These are phyloP conservation scores for Epinephelus awoara DNA, from an alignment of 2,797 vertebrate genomes.

Conservation along the genomic window DNA sequence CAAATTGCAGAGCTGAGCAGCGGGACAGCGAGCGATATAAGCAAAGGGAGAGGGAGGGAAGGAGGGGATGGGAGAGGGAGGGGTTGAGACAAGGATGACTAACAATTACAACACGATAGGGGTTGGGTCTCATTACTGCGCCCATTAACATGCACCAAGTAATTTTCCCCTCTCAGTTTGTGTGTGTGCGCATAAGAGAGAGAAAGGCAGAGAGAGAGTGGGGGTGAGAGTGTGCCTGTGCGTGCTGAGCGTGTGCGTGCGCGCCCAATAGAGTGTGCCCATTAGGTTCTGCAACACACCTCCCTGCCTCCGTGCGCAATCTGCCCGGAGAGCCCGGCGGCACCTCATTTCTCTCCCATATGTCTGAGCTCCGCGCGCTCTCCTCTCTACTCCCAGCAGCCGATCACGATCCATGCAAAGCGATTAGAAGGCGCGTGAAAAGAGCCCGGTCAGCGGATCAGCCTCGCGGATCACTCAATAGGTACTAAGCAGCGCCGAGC, in stretches of 20 bases:
- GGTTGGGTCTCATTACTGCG: slow-evolving; percentile 84
- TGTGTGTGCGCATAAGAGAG: slow-evolving; percentile 35
- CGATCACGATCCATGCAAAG: slow-evolving; percentile 65
- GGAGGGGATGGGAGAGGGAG: slow-evolving; percentile 36
- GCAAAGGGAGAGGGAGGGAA: slow-evolving; percentile 2
- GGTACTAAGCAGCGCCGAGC: slow-evolving; percentile 51
- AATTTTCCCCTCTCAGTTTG: slow-evolving; percentile 58
- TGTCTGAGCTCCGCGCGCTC: slow-evolving; percentile 49
- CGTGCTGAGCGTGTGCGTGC: slow-evolving; percentile 20
- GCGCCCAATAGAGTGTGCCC: slow-evolving; percentile 50
- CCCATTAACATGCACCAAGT: slow-evolving; percentile 84
- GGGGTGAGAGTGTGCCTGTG: slow-evolving; percentile 21
- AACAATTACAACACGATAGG: slow-evolving; percentile 83
- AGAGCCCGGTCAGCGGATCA: slow-evolving; percentile 75
- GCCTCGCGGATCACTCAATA: slow-evolving; percentile 66
- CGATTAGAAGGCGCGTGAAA: slow-evolving; percentile 59
- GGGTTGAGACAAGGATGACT: slow-evolving; percentile 76
- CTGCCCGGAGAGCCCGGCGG: slow-evolving; percentile 62
- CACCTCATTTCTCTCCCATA: slow-evolving; percentile 51
- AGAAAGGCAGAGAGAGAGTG: slow-evolving; percentile 20
- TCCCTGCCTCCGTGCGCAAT: slow-evolving; percentile 71
- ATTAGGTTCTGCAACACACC: slow-evolving; percentile 61
- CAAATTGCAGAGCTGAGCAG: slow-evolving; percentile 69
- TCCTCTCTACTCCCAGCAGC: slow-evolving; percentile 43
- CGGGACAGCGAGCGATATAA: slow-evolving; percentile 41